Base-by-base conservation (phyloP, 2,797 vertebrate species). In the Cuculus canorus region DNA sequence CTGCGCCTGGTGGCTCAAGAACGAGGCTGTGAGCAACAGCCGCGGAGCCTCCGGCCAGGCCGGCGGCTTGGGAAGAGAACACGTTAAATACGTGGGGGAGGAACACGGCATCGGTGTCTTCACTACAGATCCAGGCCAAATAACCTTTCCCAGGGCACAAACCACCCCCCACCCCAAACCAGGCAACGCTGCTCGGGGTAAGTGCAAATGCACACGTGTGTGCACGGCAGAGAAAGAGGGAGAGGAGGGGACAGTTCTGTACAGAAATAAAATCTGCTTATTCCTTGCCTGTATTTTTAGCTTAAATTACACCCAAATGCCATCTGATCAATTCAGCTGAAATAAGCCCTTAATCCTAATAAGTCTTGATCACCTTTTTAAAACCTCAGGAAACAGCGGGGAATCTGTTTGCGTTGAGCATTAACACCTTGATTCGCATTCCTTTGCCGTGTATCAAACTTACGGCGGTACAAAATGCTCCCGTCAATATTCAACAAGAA, bases 261-360 rank as follows among this genome's bases (percentile, higher is more conserved):
- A 53, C 4, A 73, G 75, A 86, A 90, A 84, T 86, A 61, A 95
- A 93, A 81, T 56, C 82, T 77, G 93, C 77, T 86, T 82, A 73
- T 73, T 43, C 66, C 56, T 84, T 82, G 70, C 39, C 68, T 18
- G 53, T 84, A 91, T 88, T 92, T 95, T 96, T 93, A 96, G 77
- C 83, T 82, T 88, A 82, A 93, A 92, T 93, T 82, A 76, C 86
- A 90, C 85, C 63, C 91, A 92, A 96, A 94, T 86, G 80, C 75
- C 91, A 86, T 35, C 85, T 92, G 92, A 96, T 94, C 95, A 91
- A 88, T 90, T 92, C 86, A 86, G 81, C 73, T 82, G 47, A 88
- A 94, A 88, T 60, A 85, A 96, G 94, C 70, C 80, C 80, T 96
- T 95, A 94, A 93, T 94, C 85, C 68, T 90, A 92, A 90, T 92